Percentiles rank a stretch among this genome's conserved stretches.
phyloP scores from a whole-genome alignment of 92 coral and sea anemone species.

The Plumapathes pennacea region DNA sequence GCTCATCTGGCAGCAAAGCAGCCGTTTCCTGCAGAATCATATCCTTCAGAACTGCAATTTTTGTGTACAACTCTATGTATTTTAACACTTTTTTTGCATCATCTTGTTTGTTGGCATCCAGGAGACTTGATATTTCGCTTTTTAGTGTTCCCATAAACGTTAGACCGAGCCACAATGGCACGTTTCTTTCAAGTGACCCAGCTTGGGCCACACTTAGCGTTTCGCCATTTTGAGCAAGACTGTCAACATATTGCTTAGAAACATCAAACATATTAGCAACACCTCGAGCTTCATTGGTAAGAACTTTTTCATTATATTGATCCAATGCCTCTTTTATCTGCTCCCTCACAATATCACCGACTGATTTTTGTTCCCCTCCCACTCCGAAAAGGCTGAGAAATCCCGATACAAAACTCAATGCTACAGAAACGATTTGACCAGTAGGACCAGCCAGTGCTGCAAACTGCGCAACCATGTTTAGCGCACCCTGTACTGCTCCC shows the following conservation, averaged over 20 bases:
- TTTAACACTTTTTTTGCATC: slow-evolving; percentile 10
- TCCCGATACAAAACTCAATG: slow-evolving; percentile 37
- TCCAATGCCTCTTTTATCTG: slow-evolving; percentile 11
- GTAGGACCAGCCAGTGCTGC: slow-evolving; percentile 34
- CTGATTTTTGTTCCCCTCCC: slow-evolving; percentile 21
- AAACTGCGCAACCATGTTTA: too few relatives aligned
- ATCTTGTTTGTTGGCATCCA: slow-evolving; percentile 2
- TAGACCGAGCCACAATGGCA: slow-evolving; percentile 24
- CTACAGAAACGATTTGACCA: slow-evolving; percentile 23
- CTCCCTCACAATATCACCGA: slow-evolving; percentile 20
- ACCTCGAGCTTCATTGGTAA: slow-evolving; percentile 35
- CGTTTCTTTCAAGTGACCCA: slow-evolving; percentile 9
- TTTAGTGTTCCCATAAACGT: slow-evolving; percentile 37
- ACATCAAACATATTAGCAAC: slow-evolving; percentile 10
- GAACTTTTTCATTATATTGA: slow-evolving; percentile 3
- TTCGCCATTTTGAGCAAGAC: slow-evolving; percentile 3
- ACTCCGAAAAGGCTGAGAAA: slow-evolving; percentile 49
- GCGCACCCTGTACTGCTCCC: too few relatives aligned
- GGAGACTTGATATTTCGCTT: slow-evolving; percentile 9
- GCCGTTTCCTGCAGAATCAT: slow-evolving; percentile 24
- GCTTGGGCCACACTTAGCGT: slow-evolving; percentile 9
- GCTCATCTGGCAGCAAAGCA: background rate
- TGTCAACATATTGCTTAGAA: slow-evolving; percentile 31
- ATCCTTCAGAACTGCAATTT: slow-evolving; percentile 34
- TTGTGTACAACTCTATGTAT: slow-evolving; percentile 32